Conservation (phyloP, 2,113 vertebrate genomes). For the Osmerus mordax region DNA sequence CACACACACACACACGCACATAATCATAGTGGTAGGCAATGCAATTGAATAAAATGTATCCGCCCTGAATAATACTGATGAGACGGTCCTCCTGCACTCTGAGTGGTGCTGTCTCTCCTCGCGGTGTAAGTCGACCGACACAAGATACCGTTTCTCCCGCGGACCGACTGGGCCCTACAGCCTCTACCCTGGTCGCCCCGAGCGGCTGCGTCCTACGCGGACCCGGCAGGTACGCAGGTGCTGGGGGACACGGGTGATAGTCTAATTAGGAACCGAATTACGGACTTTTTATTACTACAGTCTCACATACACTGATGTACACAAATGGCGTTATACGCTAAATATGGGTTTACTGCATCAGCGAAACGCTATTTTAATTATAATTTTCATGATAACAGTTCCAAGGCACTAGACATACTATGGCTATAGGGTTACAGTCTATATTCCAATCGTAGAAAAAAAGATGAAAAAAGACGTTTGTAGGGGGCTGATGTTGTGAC, state of each 20-base stretch:
- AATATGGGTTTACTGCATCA: not conserved
- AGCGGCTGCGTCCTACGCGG: not conserved
- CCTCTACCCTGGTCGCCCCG: not conserved
- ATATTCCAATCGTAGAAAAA: not conserved
- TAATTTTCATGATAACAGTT: too few species aligned
- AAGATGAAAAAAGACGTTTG: not conserved
- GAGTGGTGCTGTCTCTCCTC: conserved; percentile 68
- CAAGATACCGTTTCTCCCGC: not conserved
- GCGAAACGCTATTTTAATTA: too few species aligned
- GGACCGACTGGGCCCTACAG: not conserved
- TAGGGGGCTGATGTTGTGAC: not conserved
- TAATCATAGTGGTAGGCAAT: not conserved
- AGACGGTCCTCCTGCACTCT: conserved; percentile 67
- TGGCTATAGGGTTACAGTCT: not conserved
- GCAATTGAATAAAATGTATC: not conserved
- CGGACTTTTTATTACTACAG: not conserved
- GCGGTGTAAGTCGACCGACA: not conserved
- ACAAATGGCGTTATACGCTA: not conserved
- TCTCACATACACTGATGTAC: not conserved
- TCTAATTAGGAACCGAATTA: not conserved
- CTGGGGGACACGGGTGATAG: not conserved
- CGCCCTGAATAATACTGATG: too few species aligned
- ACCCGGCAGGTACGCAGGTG: conserved; percentile 1
- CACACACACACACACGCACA: not conserved
- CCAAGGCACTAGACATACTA: too few species aligned